Evolutionary conservation across 2,797 vertebrate genomes (phyloP), one percentile per base, ranked within the genome.

Genomic region (Limosa lapponica): DNA sequence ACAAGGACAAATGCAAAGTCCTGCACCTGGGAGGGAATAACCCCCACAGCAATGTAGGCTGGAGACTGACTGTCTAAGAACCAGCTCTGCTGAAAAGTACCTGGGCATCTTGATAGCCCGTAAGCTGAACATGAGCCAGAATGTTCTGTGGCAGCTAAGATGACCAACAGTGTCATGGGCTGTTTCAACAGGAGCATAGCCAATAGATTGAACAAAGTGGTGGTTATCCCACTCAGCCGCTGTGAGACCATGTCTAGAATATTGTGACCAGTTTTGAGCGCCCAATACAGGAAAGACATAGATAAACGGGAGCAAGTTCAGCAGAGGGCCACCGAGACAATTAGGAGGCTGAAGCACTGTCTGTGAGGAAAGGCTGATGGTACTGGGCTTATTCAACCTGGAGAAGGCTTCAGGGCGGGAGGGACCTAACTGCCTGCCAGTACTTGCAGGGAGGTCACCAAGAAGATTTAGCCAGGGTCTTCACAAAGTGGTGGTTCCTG

Each of bases 21-120:
- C n/a, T 59, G 37, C 37, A 13, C 32, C 11, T 2, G 3, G 37
- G 73, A 46, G n/a, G 30, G 34, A 69, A 23, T 80, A 75, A 64
- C 3, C 13, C 36, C 3, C 3, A 22, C 13, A 32, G 27, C 75
- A 79, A 3, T 34, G 14, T 11, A 34, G 57, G 41, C 83, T 61
- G 34, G 54, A 51, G 22, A 18, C 36, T 55, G 44, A 24, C 58
- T 70, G 30, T 13, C 23, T 41, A 27, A 30, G n/a, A 61, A 13
- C 43, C n/a, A 66, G 78, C 61, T 89, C n/a, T 91, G 72, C 61
- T 77, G 27, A 49, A 59, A 37, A 66, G 54, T 66, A 54, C n/a
- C 19, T 78, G 41, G 13, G 37, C n/a, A 5, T 39, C 22, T 25
- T 4, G 2, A 7, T 8, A 49, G 62, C 39, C 24, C 30, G 52